phyloP scores from a whole-genome alignment of 2,113 vertebrate genomes.

The Suncus etruscus region DNA sequence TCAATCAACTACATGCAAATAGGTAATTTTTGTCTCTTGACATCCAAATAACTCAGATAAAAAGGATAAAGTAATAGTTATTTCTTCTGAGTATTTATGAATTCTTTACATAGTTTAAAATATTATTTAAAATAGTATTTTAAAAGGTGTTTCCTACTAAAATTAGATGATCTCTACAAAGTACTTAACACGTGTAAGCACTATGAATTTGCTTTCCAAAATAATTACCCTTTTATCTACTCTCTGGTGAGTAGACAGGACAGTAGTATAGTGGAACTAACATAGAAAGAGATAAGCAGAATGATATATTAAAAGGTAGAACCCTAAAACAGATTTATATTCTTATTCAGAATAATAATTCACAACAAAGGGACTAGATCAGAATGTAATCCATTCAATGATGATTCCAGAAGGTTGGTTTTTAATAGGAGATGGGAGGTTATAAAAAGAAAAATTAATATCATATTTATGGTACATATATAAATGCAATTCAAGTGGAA shows the following conservation, averaged over 20 bases:
- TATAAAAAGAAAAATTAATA: conserved; percentile 16
- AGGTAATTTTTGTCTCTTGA: not conserved
- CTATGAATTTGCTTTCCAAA: conserved; percentile 52
- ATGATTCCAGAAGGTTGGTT: not conserved
- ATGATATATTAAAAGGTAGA: conserved; percentile 33
- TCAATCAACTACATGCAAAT: not conserved
- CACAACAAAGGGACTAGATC: not conserved
- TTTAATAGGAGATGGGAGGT: not conserved
- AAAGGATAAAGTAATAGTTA: not conserved
- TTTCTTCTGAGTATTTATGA: conserved; percentile 30
- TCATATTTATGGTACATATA: conserved; percentile 19
- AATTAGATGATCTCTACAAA: conserved; percentile 2
- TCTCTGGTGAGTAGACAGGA: conserved; percentile 1
- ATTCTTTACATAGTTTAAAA: not conserved
- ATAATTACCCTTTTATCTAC: conserved; percentile 12
- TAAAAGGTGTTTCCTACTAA: conserved; percentile 37
- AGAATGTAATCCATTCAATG: not conserved
- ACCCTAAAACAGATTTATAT: not conserved
- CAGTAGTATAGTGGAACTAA: not conserved
- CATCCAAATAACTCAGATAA: not conserved
- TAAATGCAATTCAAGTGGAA: conserved; percentile 50
- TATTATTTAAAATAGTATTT: conserved; percentile 33
- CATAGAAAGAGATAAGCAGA: not conserved
- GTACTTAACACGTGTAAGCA: not conserved
- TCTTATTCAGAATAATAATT: not conserved